Conservation (phyloP, 2,113 vertebrate species). For the Ciconia boyciana region DNA sequence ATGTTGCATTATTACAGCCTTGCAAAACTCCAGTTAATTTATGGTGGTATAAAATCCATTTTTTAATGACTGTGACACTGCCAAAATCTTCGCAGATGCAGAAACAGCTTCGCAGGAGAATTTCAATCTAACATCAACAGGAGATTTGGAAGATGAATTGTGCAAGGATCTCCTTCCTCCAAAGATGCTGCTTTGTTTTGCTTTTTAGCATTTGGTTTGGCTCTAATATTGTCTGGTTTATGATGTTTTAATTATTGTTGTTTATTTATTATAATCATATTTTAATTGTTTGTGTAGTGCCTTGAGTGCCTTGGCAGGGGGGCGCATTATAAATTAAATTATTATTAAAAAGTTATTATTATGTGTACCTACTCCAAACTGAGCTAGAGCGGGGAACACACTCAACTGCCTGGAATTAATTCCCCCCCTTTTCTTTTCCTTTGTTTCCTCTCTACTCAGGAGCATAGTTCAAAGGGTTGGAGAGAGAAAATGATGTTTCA, state of each 20-base stretch:
- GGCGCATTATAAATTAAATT: conserved; percentile 65
- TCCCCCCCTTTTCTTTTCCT: background rate
- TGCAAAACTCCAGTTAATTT: conserved; percentile 20
- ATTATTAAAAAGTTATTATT: conserved; percentile 69
- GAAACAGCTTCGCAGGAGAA: conserved; percentile 54
- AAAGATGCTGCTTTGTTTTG: conserved; percentile 46
- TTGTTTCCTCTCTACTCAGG: background rate
- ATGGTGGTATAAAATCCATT: background rate
- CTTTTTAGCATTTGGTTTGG: conserved; percentile 48
- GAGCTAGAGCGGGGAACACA: background rate
- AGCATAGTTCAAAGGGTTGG: background rate
- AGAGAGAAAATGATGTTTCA: background rate
- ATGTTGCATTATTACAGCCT: background rate
- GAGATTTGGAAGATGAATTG: conserved; percentile 65
- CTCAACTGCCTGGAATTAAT: conserved; percentile 24
- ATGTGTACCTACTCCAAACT: conserved; percentile 45
- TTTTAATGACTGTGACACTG: conserved; percentile 43
- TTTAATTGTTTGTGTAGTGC: conserved; percentile 67
- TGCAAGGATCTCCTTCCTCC: background rate
- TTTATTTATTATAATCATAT: conserved; percentile 72
- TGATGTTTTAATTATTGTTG: conserved; percentile 74
- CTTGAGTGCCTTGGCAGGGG: conserved; percentile 58
- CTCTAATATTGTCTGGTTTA: conserved; percentile 58
- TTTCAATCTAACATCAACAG: conserved; percentile 55
- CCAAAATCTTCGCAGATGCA: conserved; percentile 66